A percentile compares a stretch with the other conserved stretches of the same genome.
Conservation (phyloP, 2,113 vertebrate genomes). For the Phyllopteryx taeniolatus region DNA sequence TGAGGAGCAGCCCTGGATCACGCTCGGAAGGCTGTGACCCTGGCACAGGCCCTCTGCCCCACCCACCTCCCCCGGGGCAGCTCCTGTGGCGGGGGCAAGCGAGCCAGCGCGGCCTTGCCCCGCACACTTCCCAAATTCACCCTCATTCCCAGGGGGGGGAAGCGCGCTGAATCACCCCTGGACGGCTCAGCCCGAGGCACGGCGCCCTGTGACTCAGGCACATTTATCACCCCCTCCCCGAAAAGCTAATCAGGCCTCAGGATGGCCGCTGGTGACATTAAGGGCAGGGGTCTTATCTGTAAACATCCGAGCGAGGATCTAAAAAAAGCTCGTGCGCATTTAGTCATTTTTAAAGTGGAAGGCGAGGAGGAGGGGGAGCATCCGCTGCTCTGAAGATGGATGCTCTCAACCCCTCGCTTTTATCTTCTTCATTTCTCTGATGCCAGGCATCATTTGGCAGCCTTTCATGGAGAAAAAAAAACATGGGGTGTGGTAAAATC, state of each 20-base stretch:
- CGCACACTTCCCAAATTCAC: slow-evolving; percentile 69
- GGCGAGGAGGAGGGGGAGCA: slow-evolving; percentile 47
- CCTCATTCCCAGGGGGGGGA: slow-evolving; percentile 65
- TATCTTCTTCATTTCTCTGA: slow-evolving; percentile 49
- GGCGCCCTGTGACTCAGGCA: slow-evolving; percentile 70
- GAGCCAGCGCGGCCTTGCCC: slow-evolving; percentile 65
- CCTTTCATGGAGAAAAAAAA: neutral
- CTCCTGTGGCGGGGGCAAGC: slow-evolving; percentile 71
- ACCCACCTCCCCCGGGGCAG: slow-evolving; percentile 76
- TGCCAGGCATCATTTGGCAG: slow-evolving; percentile 34
- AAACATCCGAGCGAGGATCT: slow-evolving; percentile 76
- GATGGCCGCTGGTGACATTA: slow-evolving; percentile 67
- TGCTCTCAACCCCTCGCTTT: slow-evolving; percentile 47
- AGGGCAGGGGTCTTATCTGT: slow-evolving; percentile 73
- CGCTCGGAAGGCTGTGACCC: slow-evolving; percentile 73
- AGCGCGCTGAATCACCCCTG: slow-evolving; percentile 60
- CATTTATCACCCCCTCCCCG: slow-evolving; percentile 77
- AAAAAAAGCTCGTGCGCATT: slow-evolving; percentile 70
- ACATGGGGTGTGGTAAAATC: neutral
- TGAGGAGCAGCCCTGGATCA: slow-evolving; percentile 72
- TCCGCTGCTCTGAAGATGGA: slow-evolving; percentile 65
- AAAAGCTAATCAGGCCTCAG: slow-evolving; percentile 74
- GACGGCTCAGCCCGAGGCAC: slow-evolving; percentile 53
- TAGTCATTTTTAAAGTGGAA: slow-evolving; percentile 61
- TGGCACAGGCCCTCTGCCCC: slow-evolving; percentile 82